Conservation (phyloP, 1,140 invertebrate genomes). For the Danaus melanippus region DNA sequence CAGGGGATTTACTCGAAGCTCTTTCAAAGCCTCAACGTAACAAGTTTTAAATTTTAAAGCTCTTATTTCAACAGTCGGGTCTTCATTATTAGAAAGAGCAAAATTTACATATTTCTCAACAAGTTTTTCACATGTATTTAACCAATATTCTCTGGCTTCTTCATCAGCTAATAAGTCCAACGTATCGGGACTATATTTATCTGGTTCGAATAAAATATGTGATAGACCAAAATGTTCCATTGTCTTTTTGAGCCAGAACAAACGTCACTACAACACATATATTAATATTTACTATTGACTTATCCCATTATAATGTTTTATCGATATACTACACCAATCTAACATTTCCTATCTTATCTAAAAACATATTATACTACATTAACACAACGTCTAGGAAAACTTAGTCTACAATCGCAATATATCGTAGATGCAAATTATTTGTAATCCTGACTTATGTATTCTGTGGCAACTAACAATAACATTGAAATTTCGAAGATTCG, state of each 20-base stretch:
- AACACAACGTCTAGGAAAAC: slow-evolving; percentile 5
- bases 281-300: slow-evolving; percentile 33
- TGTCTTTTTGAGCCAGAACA: slow-evolving; percentile 16
- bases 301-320: slow-evolving; percentile 55
- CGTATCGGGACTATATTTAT: slow-evolving; percentile 88
- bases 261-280: slow-evolving; percentile 14
- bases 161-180: slow-evolving; percentile 88
- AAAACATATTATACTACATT: slow-evolving; percentile 12
- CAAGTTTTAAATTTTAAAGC: slow-evolving; percentile 88
- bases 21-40: slow-evolving; percentile 85
- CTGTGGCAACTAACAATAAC: slow-evolving; percentile 5
- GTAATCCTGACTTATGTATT: not conserved
- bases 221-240: slow-evolving; percentile 66
- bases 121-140: slow-evolving; percentile 90
- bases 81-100: slow-evolving; percentile 86
- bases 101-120: slow-evolving; percentile 81
- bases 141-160: slow-evolving; percentile 94
- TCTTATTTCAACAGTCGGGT: slow-evolving; percentile 81
- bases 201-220: slow-evolving; percentile 59
- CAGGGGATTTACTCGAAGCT: slow-evolving; percentile 85
- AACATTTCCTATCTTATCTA: slow-evolving; percentile 4
- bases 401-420: not conserved
- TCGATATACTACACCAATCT: slow-evolving; percentile 37
- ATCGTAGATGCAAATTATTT: too few species aligned
- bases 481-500: slow-evolving; percentile 12